Evolutionary conservation across 2,797 vertebrate species (phyloP).

Genomic region (Petrocephalus sullivani): DNA sequence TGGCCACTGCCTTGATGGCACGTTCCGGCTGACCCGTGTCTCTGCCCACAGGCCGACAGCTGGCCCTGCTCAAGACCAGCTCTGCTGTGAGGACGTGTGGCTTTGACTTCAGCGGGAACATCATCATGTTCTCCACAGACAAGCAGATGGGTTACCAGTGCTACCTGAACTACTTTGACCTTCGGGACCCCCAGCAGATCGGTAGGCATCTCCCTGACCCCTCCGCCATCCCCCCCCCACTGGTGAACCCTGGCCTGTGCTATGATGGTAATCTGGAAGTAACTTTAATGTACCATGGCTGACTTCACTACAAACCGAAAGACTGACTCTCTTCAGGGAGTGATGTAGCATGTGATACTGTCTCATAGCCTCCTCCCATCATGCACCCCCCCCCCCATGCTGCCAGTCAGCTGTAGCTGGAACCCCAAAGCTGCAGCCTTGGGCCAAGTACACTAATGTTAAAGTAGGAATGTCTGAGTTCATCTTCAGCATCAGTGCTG

Average conservation of each 20-base stretch:
- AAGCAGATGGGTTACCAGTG: conserved; percentile 99
- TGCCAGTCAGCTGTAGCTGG: not conserved
- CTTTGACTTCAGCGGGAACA: conserved; percentile 96
- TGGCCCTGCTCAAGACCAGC: conserved; percentile 86
- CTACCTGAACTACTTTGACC: conserved; percentile 89
- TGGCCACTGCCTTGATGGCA: not conserved
- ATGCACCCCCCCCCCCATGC: not conserved
- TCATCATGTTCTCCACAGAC: conserved; percentile 98
- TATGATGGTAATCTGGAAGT: not conserved
- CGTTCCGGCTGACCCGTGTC: not conserved
- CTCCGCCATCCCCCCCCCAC: no score
- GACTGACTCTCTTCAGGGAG: not conserved
- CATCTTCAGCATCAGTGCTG: not conserved
- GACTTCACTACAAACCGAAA: not conserved
- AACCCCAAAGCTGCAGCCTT: not conserved
- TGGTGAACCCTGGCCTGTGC: not conserved
- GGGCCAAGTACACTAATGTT: not conserved
- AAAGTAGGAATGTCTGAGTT: not conserved
- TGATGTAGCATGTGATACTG: not conserved
- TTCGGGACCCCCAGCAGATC: conserved; percentile 88
- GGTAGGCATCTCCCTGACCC: conserved; percentile 55
- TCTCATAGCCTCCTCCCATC: not conserved
- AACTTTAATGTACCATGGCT: not conserved
- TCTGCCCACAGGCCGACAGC: conserved; percentile 78
- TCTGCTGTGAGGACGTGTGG: conserved; percentile 93